These are phyloP conservation scores for Ondatra zibethicus DNA, from an alignment of 2,113 vertebrate genomes.

Conservation along the genomic window DNA sequence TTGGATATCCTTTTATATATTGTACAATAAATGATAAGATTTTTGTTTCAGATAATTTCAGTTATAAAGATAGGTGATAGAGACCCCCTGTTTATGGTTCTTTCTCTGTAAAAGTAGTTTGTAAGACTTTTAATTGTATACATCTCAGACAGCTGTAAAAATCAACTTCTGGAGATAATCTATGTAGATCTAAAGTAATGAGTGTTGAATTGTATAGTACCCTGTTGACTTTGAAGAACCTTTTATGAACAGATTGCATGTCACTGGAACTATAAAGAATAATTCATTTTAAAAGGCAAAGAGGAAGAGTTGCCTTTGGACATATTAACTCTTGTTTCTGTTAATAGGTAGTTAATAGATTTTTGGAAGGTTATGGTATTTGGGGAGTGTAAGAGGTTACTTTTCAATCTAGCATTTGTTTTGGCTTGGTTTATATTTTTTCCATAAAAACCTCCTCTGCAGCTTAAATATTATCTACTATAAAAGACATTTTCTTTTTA, in stretches of 20 bases:
- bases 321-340: constrained; percentile 4
- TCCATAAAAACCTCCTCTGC: neutral
- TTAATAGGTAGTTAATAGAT: constrained; percentile 26
- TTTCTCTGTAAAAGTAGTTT: constrained; percentile 39
- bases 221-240: neutral
- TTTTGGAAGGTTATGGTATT: constrained; percentile 40
- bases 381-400: constrained; percentile 26
- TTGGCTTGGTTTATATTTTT: constrained; percentile 44
- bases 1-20: constrained; percentile 4
- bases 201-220: neutral
- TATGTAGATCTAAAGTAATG: neutral
- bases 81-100: neutral
- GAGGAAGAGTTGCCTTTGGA: neutral
- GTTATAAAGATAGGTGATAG: neutral
- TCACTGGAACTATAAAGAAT: neutral
- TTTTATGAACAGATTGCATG: constrained; percentile 3
- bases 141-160: constrained; percentile 7
- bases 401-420: constrained; percentile 40
- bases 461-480: constrained; percentile 32
- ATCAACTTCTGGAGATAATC: neutral
- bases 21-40: constrained; percentile 23
- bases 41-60: constrained; percentile 43
- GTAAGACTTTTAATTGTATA: constrained; percentile 1
- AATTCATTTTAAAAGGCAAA: constrained; percentile 46
- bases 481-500: constrained; percentile 49